A percentile compares a stretch with the other conserved stretches of the same genome.
Evolutionary conservation across 2,888 invertebrate genomes (phyloP).

Genomic region (Aethes cnicana): DNA sequence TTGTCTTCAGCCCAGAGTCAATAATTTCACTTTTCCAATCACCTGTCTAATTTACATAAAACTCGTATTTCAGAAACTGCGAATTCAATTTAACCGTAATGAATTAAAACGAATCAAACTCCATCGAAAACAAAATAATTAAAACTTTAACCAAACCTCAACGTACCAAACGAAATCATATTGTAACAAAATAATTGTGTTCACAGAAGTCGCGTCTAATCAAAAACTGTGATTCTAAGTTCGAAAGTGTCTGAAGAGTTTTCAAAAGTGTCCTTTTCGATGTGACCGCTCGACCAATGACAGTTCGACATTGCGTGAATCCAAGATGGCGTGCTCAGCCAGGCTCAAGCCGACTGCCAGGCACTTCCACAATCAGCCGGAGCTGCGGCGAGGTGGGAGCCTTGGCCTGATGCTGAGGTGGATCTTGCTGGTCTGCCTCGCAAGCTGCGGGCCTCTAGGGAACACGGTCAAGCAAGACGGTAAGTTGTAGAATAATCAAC

Average conservation of each 20-base stretch:
- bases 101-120: slow-evolving; percentile 27
- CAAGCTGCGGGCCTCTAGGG: slow-evolving; percentile 69
- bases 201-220: slow-evolving; percentile 9
- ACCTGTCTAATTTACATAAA: slow-evolving; percentile 12
- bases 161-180: slow-evolving; percentile 14
- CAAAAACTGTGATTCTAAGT: background rate
- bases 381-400: slow-evolving; percentile 62
- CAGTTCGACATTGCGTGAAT: slow-evolving; percentile 40
- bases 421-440: slow-evolving; percentile 72
- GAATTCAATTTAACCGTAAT: slow-evolving; percentile 24
- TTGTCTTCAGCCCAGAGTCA: no score
- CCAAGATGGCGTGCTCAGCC: slow-evolving; percentile 55
- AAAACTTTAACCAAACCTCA: slow-evolving; percentile 29
- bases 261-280: slow-evolving; percentile 8
- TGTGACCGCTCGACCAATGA: slow-evolving; percentile 34
- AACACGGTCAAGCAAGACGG: slow-evolving; percentile 77
- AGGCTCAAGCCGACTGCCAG: slow-evolving; percentile 64
- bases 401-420: slow-evolving; percentile 70
- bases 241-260: background rate
- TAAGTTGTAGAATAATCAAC: slow-evolving; percentile 44
- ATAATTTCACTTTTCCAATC: background rate
- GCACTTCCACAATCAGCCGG: slow-evolving; percentile 77
- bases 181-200: slow-evolving; percentile 24
- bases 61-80: slow-evolving; percentile 13
- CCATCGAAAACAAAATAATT: slow-evolving; percentile 28